Conservation (phyloP, 2,113 vertebrate genomes). For the Ptilorrhoa leucosticta region DNA sequence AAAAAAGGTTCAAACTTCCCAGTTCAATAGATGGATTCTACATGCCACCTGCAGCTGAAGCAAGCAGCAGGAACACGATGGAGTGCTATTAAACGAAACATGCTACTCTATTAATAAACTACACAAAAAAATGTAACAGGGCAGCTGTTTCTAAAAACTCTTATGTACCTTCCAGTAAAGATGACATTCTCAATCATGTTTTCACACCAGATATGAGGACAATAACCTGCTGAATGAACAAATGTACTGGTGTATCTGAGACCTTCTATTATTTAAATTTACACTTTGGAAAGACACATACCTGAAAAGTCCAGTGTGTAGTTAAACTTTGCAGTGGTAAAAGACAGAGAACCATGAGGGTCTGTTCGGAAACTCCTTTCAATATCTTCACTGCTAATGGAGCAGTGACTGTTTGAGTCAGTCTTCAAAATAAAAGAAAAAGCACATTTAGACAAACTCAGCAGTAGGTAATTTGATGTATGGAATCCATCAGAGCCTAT, state of each 20-base stretch:
- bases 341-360: slow-evolving; percentile 85
- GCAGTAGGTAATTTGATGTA: background rate
- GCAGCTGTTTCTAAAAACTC: background rate
- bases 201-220: background rate
- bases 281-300: slow-evolving; percentile 54
- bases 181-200: background rate
- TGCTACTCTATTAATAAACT: background rate
- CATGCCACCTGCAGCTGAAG: background rate
- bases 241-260: background rate
- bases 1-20: background rate
- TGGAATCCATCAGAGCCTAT: background rate
- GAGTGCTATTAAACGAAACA: background rate
- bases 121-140: background rate
- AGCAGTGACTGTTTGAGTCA: slow-evolving; percentile 86
- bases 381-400: slow-evolving; percentile 92
- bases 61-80: background rate
- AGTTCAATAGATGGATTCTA: background rate
- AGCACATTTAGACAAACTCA: slow-evolving; percentile 40
- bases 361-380: slow-evolving; percentile 89
- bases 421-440: slow-evolving; percentile 77
- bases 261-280: background rate
- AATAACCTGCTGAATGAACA: background rate
- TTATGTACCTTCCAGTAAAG: background rate
- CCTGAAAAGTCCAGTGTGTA: slow-evolving; percentile 92
- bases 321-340: slow-evolving; percentile 92